Evolutionary conservation across 1,140 invertebrate species (phyloP).

Genomic region (Drosophila ironensis): DNA sequence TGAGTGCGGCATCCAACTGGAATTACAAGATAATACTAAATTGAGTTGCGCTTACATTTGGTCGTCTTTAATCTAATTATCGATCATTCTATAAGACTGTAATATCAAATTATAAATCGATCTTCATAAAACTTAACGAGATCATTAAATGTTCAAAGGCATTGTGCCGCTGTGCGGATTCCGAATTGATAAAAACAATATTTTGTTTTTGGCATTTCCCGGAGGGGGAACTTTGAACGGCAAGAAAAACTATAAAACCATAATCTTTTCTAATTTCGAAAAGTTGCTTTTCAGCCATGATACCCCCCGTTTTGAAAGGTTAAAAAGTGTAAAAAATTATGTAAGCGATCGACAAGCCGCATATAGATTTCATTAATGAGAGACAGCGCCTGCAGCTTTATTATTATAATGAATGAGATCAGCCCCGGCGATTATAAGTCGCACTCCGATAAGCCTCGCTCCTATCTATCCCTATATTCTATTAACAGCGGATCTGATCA

Average conservation of each 20-base stretch:
- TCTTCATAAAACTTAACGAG: constrained; percentile 2
- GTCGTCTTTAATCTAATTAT: background rate
- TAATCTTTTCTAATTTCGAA: too few relatives aligned
- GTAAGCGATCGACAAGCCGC: constrained; percentile 1
- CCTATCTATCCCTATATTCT: background rate
- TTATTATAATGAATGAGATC: constrained; percentile 47
- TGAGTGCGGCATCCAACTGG: constrained; percentile 92
- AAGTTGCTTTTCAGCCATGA: too few relatives aligned
- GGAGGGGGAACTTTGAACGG: too few relatives aligned
- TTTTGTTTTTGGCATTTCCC: too few relatives aligned
- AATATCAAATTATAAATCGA: background rate
- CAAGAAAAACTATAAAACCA: too few relatives aligned
- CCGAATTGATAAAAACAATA: too few relatives aligned
- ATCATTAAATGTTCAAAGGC: background rate
- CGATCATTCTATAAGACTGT: too few relatives aligned
- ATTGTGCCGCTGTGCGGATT: too few relatives aligned
- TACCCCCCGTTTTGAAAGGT: background rate
- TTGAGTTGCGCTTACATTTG: too few relatives aligned
- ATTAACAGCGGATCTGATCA: constrained; percentile 7
- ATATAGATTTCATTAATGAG: constrained; percentile 31
- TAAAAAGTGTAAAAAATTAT: background rate
- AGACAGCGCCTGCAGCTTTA: background rate
- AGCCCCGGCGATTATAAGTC: constrained; percentile 13
- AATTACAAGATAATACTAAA: constrained; percentile 78
- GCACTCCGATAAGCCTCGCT: constrained; percentile 17